Evolutionary conservation across 2,797 vertebrate species (phyloP), one percentile per base, ranked within the genome.

Genomic region (Chelidonichthys spinosus): DNA sequence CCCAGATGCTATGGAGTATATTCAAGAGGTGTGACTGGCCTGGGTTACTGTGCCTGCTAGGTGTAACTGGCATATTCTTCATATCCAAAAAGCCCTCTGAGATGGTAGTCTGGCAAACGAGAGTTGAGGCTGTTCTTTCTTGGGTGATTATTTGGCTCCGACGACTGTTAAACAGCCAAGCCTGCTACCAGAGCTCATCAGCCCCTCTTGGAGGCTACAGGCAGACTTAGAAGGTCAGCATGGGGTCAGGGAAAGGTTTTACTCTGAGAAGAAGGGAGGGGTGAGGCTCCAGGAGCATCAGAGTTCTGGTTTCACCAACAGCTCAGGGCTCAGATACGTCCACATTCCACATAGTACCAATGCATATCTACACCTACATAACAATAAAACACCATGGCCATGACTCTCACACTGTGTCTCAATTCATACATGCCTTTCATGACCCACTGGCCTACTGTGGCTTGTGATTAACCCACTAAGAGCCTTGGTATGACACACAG

Each of bases 151-250:
- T 77, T 78, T 46, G 60, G 63, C 49, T 67, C 63, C 35, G 76
- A 80, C 85, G 86, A 76, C 80, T 87, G 83, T 61, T 76, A 35
- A 85, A 75, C 76, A 81, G 81, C 61, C 42, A 53, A 83, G 72
- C 25, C 56, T 8, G 69, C 77, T 52, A 69, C 62, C 67, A 55
- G 63, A 81, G 47, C 43, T 55, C 70, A 70, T 72, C 66, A 63
- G 62, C 42, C 37, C 49, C 36, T 25, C 25, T 25, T 18, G 40
- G 69, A 72, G 61, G 55, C 53, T n/a, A 13, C 53, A 62, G 44
- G 43, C 43, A 52, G 69, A 25, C 62, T 71, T 70, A 77, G 25
- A 63, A 50, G 72, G 55, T 8, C 63, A 43, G 36, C 54, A 17
- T 0, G 7, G 55, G 58, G 72, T 76, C 54, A 49, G 47, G 17